Conservation (phyloP, 1,140 invertebrate species). For the Psix sp. region DNA sequence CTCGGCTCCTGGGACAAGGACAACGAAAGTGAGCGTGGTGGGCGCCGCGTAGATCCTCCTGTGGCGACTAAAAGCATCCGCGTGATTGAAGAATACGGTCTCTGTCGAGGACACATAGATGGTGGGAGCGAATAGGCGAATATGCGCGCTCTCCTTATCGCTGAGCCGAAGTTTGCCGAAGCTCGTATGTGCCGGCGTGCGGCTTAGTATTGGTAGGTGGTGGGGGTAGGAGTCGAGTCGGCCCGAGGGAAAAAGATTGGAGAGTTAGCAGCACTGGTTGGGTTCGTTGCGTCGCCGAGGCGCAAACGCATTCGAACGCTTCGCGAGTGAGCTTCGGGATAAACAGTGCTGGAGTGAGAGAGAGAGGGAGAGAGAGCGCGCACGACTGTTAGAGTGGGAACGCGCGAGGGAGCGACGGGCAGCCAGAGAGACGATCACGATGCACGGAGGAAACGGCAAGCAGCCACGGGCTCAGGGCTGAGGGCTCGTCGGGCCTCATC, state of each 20-base stretch:
- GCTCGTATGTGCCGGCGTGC: not conserved
- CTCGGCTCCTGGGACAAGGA: not conserved
- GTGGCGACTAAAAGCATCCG: slow-evolving; percentile 26
- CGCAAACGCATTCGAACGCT: slow-evolving; percentile 73
- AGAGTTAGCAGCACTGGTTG: slow-evolving; percentile 52
- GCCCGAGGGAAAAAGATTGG: slow-evolving; percentile 42
- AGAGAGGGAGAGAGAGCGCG: slow-evolving; percentile 57
- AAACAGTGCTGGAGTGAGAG: slow-evolving; percentile 64
- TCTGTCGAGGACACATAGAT: slow-evolving; percentile 32
- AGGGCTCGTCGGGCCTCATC: slow-evolving; percentile 67
- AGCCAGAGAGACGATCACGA: slow-evolving; percentile 72
- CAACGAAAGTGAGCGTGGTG: slow-evolving; percentile 13
- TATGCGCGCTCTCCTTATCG: slow-evolving; percentile 23
- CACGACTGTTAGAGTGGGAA: slow-evolving; percentile 39
- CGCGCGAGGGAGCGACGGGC: slow-evolving; percentile 59
- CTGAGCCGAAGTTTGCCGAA: slow-evolving; percentile 24
- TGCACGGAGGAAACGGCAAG: slow-evolving; percentile 74
- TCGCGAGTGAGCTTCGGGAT: slow-evolving; percentile 68
- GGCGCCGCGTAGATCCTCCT: slow-evolving; percentile 9
- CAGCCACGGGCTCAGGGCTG: slow-evolving; percentile 73
- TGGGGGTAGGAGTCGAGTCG: slow-evolving; percentile 25
- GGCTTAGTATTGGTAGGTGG: slow-evolving; percentile 4
- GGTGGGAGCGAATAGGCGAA: slow-evolving; percentile 51
- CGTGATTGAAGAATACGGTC: slow-evolving; percentile 38
- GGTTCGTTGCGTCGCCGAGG: slow-evolving; percentile 67